Percentiles rank a stretch among this genome's conserved stretches.
These are phyloP conservation scores for Euleptes europaea DNA, from an alignment of 2,113 vertebrate genomes.

Conservation along the genomic window DNA sequence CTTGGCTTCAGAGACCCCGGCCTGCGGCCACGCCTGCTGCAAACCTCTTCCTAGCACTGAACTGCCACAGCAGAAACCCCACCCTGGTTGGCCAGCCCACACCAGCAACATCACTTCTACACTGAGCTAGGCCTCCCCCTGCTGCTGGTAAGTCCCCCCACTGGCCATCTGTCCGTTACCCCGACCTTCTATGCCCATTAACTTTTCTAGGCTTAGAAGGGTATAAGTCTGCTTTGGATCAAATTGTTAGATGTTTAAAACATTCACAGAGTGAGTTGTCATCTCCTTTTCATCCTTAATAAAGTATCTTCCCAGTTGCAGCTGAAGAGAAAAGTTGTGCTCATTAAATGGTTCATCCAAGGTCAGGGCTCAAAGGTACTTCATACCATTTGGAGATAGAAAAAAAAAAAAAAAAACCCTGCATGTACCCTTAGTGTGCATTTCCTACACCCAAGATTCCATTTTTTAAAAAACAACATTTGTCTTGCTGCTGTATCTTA, in stretches of 20 bases:
- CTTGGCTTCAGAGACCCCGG: too few species aligned
- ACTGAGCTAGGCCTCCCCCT: too few species aligned
- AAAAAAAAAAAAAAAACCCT: slow-evolving; percentile 48
- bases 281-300: slow-evolving; percentile 66
- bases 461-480: slow-evolving; percentile 22
- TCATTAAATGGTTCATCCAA: slow-evolving; percentile 75
- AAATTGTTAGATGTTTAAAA: slow-evolving; percentile 40
- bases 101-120: too few species aligned
- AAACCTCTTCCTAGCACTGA: too few species aligned
- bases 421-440: slow-evolving; percentile 47
- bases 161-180: too few species aligned
- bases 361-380: slow-evolving; percentile 68
- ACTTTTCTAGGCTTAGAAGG: too few species aligned
- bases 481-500: slow-evolving; percentile 70
- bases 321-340: slow-evolving; percentile 64
- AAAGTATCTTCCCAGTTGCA: slow-evolving; percentile 69
- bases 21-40: too few species aligned
- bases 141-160: too few species aligned
- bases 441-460: slow-evolving; percentile 67
- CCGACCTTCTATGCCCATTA: too few species aligned
- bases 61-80: too few species aligned
- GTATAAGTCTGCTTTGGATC: too few species aligned
- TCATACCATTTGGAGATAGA: slow-evolving; percentile 27
- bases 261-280: slow-evolving; percentile 35
- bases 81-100: too few species aligned